phyloP scores from a whole-genome alignment of 2,888 invertebrate genomes.

The Cenopis cana region DNA sequence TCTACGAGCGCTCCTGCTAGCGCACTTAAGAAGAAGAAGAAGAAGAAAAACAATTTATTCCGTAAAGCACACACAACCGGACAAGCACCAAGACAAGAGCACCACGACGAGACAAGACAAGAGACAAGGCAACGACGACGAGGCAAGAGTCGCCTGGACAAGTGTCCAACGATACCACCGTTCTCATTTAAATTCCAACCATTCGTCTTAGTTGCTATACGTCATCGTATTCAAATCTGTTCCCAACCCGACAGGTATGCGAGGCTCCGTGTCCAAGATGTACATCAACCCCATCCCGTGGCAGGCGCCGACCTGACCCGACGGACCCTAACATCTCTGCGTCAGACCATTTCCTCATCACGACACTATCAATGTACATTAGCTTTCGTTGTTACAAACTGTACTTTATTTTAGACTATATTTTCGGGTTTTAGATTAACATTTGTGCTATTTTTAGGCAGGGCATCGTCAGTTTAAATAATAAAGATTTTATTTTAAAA shows the following conservation, averaged over 20 bases:
- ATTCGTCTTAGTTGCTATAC: too few relatives aligned
- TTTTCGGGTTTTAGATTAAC: conserved; percentile 65
- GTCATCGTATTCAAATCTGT: background rate
- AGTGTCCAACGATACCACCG: too few relatives aligned
- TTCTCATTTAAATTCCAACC: too few relatives aligned
- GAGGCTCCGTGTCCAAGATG: conserved; percentile 86
- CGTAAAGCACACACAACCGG: too few relatives aligned
- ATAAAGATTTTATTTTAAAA: conserved; percentile 60
- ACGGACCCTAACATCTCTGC: background rate
- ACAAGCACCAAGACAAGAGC: too few relatives aligned
- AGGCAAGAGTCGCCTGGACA: too few relatives aligned
- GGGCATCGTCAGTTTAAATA: conserved; percentile 49
- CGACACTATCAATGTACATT: background rate
- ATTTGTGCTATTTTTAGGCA: conserved; percentile 54
- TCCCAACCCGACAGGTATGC: conserved; percentile 80
- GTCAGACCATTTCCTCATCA: background rate
- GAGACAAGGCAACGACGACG: too few relatives aligned
- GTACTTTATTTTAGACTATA: conserved; percentile 66
- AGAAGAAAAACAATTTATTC: too few relatives aligned
- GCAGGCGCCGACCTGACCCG: conserved; percentile 75
- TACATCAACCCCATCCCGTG: conserved; percentile 88
- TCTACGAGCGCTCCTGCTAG: too few relatives aligned
- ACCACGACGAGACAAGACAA: too few relatives aligned
- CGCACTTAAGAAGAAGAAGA: too few relatives aligned
- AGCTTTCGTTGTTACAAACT: conserved; percentile 43